Evolutionary conservation across 2,888 invertebrate species (phyloP), one percentile per base, ranked within the genome.

Genomic region (Venustoraphidia nigricollis): DNA sequence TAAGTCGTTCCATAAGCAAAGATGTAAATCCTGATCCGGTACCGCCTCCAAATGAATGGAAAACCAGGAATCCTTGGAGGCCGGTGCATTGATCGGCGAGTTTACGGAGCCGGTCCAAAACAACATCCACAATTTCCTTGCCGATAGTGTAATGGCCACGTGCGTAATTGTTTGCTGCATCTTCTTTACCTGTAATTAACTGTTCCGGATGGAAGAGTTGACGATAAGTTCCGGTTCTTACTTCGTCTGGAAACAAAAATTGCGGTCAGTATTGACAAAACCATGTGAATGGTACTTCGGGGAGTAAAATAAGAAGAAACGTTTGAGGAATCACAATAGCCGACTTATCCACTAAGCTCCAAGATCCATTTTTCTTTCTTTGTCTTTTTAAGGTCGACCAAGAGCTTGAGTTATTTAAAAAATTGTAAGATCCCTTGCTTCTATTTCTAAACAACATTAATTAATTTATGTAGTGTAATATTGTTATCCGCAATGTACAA

Each of bases 91-190:
- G 86, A 66, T 92, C 91, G 10, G 84, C 82, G 54, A 89, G 69
- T 62, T 86, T 87, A 55, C 91, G 72, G 54, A 92, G 72, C 50
- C 90, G 73, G 66, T 89, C 88, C 55, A 86, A 73, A 9, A 88
- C 87, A 27, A 86, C 73, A 56, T 89, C 88, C 41, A 92, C 87
- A 57, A 92, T 85, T 65, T 92, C 90, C 60, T 85, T 84, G 55
- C 92, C 94, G 62, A 91, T 84, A 58, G 91, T 91, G 71, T 92
- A 93, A 70, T 91, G 91, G n/a, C 92, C 92, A 42, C 92, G 76
- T 1, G 92, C 93, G 58, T 92, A 93, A 71, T 93, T 93, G 67
- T 93, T 92, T 49, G 92, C 92, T 0, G 92, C 91, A 62, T 92
- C 91, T 64, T 91, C 91, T 65, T 92, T 91, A 52, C 92, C 92